These are phyloP conservation scores for Caenorhabditis sp. DNA, from an alignment of 2,888 invertebrate species.

Conservation along the genomic window DNA sequence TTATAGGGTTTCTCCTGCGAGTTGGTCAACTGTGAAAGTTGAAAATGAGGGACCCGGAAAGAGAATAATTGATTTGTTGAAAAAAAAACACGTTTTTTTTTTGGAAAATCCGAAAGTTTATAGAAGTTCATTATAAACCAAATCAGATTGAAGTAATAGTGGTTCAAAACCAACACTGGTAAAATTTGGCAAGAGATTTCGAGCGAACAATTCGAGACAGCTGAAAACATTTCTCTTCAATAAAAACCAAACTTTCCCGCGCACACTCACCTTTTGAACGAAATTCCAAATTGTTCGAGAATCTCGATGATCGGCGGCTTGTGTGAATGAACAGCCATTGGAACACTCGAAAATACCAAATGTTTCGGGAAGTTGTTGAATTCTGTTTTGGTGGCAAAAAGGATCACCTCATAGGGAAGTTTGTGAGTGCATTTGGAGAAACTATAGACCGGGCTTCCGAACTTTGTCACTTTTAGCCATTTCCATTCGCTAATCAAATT, in stretches of 20 bases:
- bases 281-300: constrained; percentile 35
- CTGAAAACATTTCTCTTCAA: constrained; percentile 6
- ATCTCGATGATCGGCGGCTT: constrained; percentile 86
- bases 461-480: constrained; percentile 76
- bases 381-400: constrained; percentile 75
- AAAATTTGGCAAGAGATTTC: constrained; percentile 85
- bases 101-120: too few species aligned
- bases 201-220: constrained; percentile 86
- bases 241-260: neutral
- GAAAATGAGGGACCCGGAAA: too few species aligned
- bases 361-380: constrained; percentile 9
- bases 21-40: too few species aligned
- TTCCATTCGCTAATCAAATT: constrained; percentile 79
- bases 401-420: constrained; percentile 86
- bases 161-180: constrained; percentile 89
- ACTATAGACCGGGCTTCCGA: constrained; percentile 78
- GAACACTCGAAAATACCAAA: constrained; percentile 71
- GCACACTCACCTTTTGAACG: constrained; percentile 3
- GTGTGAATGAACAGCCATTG: constrained; percentile 91
- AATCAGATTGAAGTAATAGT: constrained; percentile 72
- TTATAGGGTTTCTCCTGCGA: too few species aligned
- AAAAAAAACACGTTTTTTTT: too few species aligned
- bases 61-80: too few species aligned
- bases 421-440: constrained; percentile 78
- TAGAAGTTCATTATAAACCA: constrained; percentile 24